Evolutionary conservation across 2,888 invertebrate species (phyloP).

Genomic region (Brachyptera risi): DNA sequence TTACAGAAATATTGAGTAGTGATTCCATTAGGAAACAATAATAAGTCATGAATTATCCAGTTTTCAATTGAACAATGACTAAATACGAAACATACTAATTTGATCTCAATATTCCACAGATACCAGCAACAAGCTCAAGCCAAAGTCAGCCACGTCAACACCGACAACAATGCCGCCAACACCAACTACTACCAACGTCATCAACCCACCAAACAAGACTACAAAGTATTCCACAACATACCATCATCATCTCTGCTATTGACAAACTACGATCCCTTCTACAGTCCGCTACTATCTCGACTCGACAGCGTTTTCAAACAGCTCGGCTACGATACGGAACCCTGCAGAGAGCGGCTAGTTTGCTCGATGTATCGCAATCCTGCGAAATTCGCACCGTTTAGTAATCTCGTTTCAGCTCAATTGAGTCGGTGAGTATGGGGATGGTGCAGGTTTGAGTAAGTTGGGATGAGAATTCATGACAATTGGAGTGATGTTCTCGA

Average conservation of each 20-base stretch:
- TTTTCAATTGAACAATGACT: no score
- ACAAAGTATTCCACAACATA: slow-evolving; percentile 82
- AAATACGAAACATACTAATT: no score
- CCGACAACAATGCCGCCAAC: slow-evolving; percentile 32
- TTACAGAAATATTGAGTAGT: no score
- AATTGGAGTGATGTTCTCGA: no score
- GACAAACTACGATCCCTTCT: slow-evolving; percentile 86
- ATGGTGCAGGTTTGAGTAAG: no score
- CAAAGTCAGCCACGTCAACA: slow-evolving; percentile 27
- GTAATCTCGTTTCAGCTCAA: slow-evolving; percentile 81
- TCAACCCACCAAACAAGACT: slow-evolving; percentile 52
- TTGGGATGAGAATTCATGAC: no score
- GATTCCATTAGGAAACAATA: no score
- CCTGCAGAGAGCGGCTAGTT: slow-evolving; percentile 73
- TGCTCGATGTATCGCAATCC: slow-evolving; percentile 85
- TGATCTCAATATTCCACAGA: no score
- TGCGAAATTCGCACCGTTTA: slow-evolving; percentile 74
- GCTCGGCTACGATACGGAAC: slow-evolving; percentile 59
- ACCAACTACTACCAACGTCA: slow-evolving; percentile 59
- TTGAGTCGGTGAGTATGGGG: slow-evolving; percentile 87
- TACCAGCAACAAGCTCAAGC: slow-evolving; percentile 47
- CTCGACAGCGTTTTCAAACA: slow-evolving; percentile 51
- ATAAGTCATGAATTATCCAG: no score
- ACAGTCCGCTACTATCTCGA: slow-evolving; percentile 71
- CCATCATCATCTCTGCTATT: slow-evolving; percentile 76